Evolutionary conservation across 2,888 invertebrate genomes (phyloP).

Genomic region (Hartigia nigra): DNA sequence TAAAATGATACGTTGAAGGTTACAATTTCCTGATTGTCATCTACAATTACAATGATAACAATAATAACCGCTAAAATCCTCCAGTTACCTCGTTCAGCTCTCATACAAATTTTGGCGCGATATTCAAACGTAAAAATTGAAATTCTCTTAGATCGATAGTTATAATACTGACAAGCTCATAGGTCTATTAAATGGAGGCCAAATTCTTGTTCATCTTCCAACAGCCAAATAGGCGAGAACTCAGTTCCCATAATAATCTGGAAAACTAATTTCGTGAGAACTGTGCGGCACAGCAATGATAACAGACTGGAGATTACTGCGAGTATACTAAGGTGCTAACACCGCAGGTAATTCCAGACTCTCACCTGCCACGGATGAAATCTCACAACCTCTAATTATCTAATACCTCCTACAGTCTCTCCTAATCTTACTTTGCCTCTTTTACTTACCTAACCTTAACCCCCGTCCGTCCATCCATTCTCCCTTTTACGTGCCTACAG

Average conservation of each 20-base stretch:
- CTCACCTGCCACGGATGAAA: background rate
- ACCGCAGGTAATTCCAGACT: background rate
- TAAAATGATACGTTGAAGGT: background rate
- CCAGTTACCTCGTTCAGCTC: background rate
- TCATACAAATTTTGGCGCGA: background rate
- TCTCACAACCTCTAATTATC: background rate
- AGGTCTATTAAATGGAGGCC: background rate
- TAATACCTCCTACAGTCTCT: background rate
- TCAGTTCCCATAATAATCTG: conserved; percentile 30
- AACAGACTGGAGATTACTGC: conserved; percentile 24
- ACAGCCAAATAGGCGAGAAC: background rate
- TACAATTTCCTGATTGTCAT: background rate
- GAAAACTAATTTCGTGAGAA: conserved; percentile 42
- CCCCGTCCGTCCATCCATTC: background rate
- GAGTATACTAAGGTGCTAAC: background rate
- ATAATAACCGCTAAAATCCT: background rate
- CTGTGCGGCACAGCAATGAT: conserved; percentile 31
- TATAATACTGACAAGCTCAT: background rate
- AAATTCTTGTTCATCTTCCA: background rate
- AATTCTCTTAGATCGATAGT: background rate
- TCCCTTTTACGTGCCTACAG: conserved; percentile 6
- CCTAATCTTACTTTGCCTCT: background rate
- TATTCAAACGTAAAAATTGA: background rate
- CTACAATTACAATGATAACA: background rate
- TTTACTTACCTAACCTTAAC: background rate